These are phyloP conservation scores for Aphelocoma californica DNA, from an alignment of 2,797 vertebrate species.

Conservation along the genomic window DNA sequence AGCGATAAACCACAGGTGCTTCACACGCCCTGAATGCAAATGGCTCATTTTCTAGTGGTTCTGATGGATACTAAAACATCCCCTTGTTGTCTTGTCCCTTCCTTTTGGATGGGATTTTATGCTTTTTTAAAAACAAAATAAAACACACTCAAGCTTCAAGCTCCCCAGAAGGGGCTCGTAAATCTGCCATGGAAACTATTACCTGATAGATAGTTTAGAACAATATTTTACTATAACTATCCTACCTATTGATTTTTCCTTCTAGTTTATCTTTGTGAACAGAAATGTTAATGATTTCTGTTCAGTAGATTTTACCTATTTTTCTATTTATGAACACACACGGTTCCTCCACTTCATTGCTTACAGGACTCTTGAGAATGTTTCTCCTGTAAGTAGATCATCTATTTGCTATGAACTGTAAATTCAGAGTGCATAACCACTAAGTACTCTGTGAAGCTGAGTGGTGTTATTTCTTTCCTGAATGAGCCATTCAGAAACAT, in stretches of 20 bases:
- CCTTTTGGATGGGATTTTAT: background rate
- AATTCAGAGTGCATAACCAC: background rate
- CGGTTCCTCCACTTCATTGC: background rate
- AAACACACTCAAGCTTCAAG: background rate
- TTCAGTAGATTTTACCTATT: background rate
- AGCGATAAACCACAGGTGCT: background rate
- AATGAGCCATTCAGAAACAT: background rate
- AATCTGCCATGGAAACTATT: background rate
- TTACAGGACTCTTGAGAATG: background rate
- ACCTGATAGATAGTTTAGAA: background rate
- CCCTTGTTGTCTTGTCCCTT: background rate
- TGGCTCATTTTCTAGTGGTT: background rate
- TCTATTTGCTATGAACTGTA: background rate
- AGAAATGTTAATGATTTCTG: background rate
- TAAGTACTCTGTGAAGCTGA: background rate
- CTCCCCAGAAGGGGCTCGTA: background rate
- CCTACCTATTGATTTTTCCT: background rate
- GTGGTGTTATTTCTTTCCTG: background rate
- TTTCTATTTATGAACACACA: background rate
- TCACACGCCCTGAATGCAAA: background rate
- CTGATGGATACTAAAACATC: background rate
- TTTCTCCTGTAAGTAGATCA: background rate
- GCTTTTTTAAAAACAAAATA: background rate
- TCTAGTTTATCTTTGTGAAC: background rate
- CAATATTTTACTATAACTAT: background rate